A percentile compares a stretch with the other conserved stretches of the same genome.
phyloP scores from a whole-genome alignment of 2,888 invertebrate genomes.

The Drosophila pullipes region DNA sequence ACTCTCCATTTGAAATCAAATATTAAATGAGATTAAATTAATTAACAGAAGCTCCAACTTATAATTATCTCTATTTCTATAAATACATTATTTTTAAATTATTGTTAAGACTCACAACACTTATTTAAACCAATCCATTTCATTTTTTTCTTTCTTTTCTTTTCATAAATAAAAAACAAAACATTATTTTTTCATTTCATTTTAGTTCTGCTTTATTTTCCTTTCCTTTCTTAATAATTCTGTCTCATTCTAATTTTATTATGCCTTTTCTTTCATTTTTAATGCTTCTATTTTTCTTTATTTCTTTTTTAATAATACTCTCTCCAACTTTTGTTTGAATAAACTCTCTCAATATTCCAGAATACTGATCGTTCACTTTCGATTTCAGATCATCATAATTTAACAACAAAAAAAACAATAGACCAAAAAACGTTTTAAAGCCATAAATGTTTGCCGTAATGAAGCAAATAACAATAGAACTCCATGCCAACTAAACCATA shows the following conservation, averaged over 20 bases:
- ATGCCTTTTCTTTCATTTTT: background rate
- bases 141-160: background rate
- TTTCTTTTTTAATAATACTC: background rate
- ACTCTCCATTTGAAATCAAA: background rate
- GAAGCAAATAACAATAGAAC: slow-evolving; percentile 71
- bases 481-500: slow-evolving; percentile 76
- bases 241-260: background rate
- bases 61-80: too few relatives aligned
- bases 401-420: slow-evolving; percentile 77
- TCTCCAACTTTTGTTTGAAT: background rate
- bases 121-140: background rate
- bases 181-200: background rate
- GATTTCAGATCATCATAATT: slow-evolving; percentile 83
- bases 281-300: background rate
- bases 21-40: background rate
- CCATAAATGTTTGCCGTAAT: slow-evolving; percentile 52
- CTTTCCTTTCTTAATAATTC: background rate
- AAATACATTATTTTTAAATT: background rate
- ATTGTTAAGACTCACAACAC: background rate
- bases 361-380: slow-evolving; percentile 27
- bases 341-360: background rate
- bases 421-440: slow-evolving; percentile 78
- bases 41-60: background rate
- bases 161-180: background rate
- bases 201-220: background rate